A percentile compares a stretch with the other conserved stretches of the same genome.
These are phyloP conservation scores for Megamerina dolium DNA, from an alignment of 2,888 invertebrate species.

Conservation along the genomic window DNA sequence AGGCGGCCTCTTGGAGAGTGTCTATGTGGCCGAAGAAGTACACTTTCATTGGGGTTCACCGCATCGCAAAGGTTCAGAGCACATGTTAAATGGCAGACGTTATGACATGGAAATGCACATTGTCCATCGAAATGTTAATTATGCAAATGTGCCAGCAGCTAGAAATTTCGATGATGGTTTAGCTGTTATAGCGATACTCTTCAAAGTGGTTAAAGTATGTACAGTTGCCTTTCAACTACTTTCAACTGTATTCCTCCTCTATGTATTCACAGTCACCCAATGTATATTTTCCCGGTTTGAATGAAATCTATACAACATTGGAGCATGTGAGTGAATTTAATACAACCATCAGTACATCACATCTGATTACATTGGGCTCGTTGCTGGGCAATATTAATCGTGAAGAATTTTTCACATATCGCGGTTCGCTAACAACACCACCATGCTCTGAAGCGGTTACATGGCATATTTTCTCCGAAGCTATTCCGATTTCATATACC, in stretches of 20 bases:
- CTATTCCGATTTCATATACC: conserved; percentile 48
- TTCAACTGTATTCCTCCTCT: too few species aligned
- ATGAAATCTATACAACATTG: conserved; percentile 29
- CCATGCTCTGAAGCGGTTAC: conserved; percentile 63
- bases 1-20: conserved; percentile 27
- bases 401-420: conserved; percentile 36
- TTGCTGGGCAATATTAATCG: conserved; percentile 33
- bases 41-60: conserved; percentile 68
- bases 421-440: conserved; percentile 70
- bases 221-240: too few species aligned
- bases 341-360: conserved; percentile 24
- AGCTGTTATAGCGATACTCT: conserved; percentile 60
- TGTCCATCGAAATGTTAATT: conserved; percentile 60
- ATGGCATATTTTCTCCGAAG: conserved; percentile 63
- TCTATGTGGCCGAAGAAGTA: conserved; percentile 33
- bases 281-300: conserved; percentile 29
- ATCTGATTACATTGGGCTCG: conserved; percentile 32
- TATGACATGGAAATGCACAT: conserved; percentile 61
- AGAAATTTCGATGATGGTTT: conserved; percentile 53
- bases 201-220: conserved; percentile 49
- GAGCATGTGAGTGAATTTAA: conserved; percentile 29
- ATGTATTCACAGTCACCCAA: conserved; percentile 21
- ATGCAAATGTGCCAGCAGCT: conserved; percentile 52
- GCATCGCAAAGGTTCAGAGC: conserved; percentile 60
- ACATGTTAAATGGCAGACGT: conserved; percentile 44